Evolutionary conservation across 2,113 vertebrate species (phyloP).

Genomic region (Grus americana): DNA sequence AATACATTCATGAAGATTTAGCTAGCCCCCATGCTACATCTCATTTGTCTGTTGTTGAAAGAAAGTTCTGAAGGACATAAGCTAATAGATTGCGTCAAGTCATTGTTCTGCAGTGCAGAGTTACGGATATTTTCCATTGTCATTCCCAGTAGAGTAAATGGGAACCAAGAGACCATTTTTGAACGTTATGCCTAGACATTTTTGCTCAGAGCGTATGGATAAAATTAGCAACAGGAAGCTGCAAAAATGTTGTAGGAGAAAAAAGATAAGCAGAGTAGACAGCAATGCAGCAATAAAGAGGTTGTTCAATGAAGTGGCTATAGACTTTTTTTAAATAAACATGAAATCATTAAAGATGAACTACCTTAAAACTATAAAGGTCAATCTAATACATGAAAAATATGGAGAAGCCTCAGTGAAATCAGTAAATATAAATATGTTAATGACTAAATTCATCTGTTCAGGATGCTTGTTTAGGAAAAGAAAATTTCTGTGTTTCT

Average conservation of each 20-base stretch:
- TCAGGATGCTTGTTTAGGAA: not conserved
- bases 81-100: not conserved
- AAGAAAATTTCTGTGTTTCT: not conserved
- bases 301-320: not conserved
- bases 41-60: not conserved
- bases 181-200: not conserved
- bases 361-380: not conserved
- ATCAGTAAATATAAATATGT: not conserved
- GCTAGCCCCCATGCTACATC: not conserved
- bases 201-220: not conserved
- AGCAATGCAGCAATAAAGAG: not conserved
- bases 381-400: not conserved
- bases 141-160: not conserved
- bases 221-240: conserved; percentile 3
- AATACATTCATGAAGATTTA: not conserved
- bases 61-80: not conserved
- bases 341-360: not conserved
- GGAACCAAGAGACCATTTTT: not conserved
- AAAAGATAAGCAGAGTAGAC: not conserved
- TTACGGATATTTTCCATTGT: not conserved
- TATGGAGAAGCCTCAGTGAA: not conserved
- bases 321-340: not conserved
- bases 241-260: not conserved
- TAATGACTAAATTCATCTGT: not conserved
- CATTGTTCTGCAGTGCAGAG: not conserved